Evolutionary conservation across 2,888 invertebrate species (phyloP), one percentile per base, ranked within the genome.

Genomic region (Lamellibrachia columna): DNA sequence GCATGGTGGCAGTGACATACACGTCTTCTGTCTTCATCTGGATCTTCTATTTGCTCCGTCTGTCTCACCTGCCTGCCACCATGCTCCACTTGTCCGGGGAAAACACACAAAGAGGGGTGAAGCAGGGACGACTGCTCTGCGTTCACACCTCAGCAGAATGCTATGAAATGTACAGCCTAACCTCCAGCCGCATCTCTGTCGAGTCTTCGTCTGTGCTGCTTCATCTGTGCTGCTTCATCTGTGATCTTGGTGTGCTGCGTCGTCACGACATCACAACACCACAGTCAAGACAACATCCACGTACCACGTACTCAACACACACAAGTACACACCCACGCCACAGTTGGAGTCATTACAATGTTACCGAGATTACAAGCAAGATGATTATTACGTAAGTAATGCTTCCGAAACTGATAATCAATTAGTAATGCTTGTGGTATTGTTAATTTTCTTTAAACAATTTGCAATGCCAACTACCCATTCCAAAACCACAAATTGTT

Each of bases 101-200:
- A 75, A 22, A 75, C 75, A 22, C n/a, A 75, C 22, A 91, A 92
- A 15, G 90, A 2, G 53, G 58, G 28, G 53, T 75, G 52, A 93
- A 55, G 53, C 53, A 75, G 75, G 75, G 22, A 75, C 75, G 22
- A 75, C 75, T 22, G 75, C 15, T 75, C 75, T 75, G 75, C 75
- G 6, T 75, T 75, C 75, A 75, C 15, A 1, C 75, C 75, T 15
- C 75, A 75, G 75, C 75, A 75, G 75, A 75, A 75, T 75, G 75
- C 75, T 75, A 75, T 75, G 75, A 75, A 75, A 75, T 75, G 22
- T 75, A 75, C 75, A 75, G 75, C 75, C 75, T 75, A 75, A 75
- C 75, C 75, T 75, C 75, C 75, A 15, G 75, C 75, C 2, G 75
- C 75, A 75, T 75, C 75, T 75, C 22, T 22, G 7, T 40, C 40